Percentiles rank a stretch among this genome's conserved stretches.
Conservation (phyloP, 92 coral and sea anemone genomes). For the Siderastrea siderea region DNA sequence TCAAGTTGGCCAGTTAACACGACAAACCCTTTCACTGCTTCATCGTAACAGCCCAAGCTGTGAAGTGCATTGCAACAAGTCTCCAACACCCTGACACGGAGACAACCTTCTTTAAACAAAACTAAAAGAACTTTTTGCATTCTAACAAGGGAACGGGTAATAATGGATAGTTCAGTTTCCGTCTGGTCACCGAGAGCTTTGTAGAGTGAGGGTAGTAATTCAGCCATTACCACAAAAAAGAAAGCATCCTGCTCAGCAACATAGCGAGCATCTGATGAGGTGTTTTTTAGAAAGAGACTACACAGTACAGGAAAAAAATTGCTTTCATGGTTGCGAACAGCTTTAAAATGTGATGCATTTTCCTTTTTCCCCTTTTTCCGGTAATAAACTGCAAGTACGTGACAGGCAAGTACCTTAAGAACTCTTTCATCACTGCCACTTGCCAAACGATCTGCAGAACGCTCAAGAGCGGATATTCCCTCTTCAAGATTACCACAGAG, state of each 20-base stretch:
- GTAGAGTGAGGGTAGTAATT: background rate
- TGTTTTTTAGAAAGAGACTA: background rate
- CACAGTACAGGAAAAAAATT: background rate
- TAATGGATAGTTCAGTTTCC: background rate
- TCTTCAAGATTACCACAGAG: conserved; percentile 7
- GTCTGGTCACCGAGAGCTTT: background rate
- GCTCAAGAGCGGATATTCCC: background rate
- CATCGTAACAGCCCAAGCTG: background rate
- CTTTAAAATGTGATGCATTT: conserved; percentile 5
- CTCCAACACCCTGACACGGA: background rate
- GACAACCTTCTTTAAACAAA: background rate
- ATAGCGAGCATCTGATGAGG: background rate
- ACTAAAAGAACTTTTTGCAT: background rate
- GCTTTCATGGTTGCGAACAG: background rate
- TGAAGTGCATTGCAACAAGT: conserved; percentile 13
- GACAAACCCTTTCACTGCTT: conserved; percentile 19
- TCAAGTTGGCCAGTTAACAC: background rate
- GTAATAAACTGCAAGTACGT: conserved; percentile 29
- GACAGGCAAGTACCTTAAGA: conserved; percentile 3
- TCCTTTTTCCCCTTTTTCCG: background rate
- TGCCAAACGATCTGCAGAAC: background rate
- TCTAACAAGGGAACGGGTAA: background rate
- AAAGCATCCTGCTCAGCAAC: conserved; percentile 3
- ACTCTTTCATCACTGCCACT: conserved; percentile 9
- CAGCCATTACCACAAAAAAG: conserved; percentile 3